These are phyloP conservation scores for Coelinius sp. DNA, from an alignment of 2,888 invertebrate genomes.

Conservation along the genomic window DNA sequence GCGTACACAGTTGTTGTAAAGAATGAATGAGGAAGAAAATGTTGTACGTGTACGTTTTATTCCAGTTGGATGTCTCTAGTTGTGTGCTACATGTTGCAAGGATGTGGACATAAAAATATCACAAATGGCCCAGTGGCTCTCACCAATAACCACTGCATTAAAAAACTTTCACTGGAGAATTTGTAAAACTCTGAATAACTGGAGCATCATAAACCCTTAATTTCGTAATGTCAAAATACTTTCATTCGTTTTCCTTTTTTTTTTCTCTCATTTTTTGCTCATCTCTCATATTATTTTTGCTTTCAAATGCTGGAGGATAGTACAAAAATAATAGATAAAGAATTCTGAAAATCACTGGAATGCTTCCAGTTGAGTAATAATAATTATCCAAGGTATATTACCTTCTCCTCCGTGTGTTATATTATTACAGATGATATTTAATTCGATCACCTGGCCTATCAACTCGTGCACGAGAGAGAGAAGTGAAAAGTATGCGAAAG, in stretches of 20 bases:
- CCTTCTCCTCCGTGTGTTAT: slow-evolving; percentile 3
- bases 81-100: slow-evolving; percentile 1
- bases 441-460: slow-evolving; percentile 15
- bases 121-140: slow-evolving; percentile 13
- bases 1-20: neutral
- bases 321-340: slow-evolving; percentile 18
- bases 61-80: neutral
- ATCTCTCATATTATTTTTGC: neutral
- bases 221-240: slow-evolving; percentile 19
- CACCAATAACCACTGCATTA: neutral
- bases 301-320: neutral
- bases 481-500: slow-evolving; percentile 24
- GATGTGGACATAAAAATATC: neutral
- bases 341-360: neutral
- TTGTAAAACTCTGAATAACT: slow-evolving; percentile 6
- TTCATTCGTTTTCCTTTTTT: neutral
- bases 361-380: slow-evolving; percentile 6
- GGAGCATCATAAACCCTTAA: slow-evolving; percentile 20
- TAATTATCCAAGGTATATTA: slow-evolving; percentile 11
- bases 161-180: slow-evolving; percentile 23
- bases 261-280: neutral
- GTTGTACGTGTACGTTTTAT: no score
- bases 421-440: slow-evolving; percentile 24
- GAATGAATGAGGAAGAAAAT: slow-evolving; percentile 2
- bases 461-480: neutral